A percentile compares a stretch with the other conserved stretches of the same genome.
These are phyloP conservation scores for Otocyon megalotis DNA, from an alignment of 2,113 vertebrate species.

Conservation along the genomic window DNA sequence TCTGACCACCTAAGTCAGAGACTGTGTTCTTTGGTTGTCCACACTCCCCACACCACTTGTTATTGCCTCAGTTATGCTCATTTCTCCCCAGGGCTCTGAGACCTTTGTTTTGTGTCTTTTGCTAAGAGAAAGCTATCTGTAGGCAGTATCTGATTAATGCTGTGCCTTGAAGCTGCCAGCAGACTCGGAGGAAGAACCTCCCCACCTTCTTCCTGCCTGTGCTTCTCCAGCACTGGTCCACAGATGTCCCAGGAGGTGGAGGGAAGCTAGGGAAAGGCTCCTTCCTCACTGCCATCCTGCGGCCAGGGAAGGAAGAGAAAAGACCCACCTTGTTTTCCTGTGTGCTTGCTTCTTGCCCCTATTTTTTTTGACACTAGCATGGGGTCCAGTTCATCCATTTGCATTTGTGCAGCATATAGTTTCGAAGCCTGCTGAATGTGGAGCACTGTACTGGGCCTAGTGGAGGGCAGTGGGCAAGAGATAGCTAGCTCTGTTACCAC, in stretches of 20 bases:
- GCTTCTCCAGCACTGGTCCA: too few species aligned
- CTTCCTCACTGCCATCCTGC: neutral
- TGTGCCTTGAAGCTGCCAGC: neutral
- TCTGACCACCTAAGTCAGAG: neutral
- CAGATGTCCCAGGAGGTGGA: neutral
- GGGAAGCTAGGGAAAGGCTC: neutral
- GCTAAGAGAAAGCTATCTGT: neutral
- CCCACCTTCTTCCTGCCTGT: neutral
- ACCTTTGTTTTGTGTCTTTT: neutral
- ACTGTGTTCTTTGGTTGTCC: neutral
- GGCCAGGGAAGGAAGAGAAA: neutral
- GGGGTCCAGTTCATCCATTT: neutral
- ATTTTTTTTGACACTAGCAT: neutral
- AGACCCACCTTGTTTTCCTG: neutral
- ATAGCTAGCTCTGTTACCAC: too few species aligned
- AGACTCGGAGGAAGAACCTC: neutral
- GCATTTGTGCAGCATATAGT: neutral
- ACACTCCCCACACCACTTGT: neutral
- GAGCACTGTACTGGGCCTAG: fast-evolving
- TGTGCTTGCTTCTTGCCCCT: neutral
- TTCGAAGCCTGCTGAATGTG: neutral
- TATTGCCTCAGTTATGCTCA: neutral
- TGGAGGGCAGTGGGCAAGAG: neutral
- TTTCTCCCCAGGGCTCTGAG: neutral
- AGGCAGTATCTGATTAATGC: neutral